These are phyloP conservation scores for Shargacucullia verbasci DNA, from an alignment of 2,888 invertebrate species.

Conservation along the genomic window DNA sequence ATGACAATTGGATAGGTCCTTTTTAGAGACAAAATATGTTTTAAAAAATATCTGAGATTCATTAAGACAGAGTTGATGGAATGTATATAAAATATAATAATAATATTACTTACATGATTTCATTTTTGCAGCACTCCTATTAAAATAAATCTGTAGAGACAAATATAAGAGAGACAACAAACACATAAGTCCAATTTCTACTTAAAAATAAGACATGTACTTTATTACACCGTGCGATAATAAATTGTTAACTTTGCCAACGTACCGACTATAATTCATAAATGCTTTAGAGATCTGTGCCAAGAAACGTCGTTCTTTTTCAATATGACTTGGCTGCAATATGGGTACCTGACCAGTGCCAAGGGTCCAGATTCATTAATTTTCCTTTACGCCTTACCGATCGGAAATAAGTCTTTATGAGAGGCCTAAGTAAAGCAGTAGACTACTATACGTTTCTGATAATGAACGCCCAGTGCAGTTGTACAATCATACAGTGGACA, in stretches of 20 bases:
- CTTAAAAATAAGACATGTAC: slow-evolving; percentile 40
- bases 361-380: slow-evolving; percentile 33
- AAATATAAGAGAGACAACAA: neutral
- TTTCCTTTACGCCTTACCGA: slow-evolving; percentile 9
- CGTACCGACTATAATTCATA: slow-evolving; percentile 53
- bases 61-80: too few species aligned
- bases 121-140: too few species aligned
- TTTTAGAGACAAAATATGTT: too few species aligned
- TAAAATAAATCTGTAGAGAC: neutral
- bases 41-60: too few species aligned
- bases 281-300: slow-evolving; percentile 55
- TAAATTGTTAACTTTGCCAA: slow-evolving; percentile 57
- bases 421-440: too few species aligned
- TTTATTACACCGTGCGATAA: slow-evolving; percentile 43
- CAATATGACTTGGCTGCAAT: slow-evolving; percentile 49
- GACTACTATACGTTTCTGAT: too few species aligned
- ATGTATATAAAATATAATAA: too few species aligned
- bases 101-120: too few species aligned
- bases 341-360: slow-evolving; percentile 43
- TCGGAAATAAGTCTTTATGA: too few species aligned
- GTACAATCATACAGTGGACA: too few species aligned
- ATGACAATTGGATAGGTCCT: too few species aligned
- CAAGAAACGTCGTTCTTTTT: slow-evolving; percentile 51
- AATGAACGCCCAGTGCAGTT: too few species aligned
- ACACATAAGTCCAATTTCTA: slow-evolving; percentile 7